Base-by-base conservation (phyloP, 2,797 vertebrate species). In the Podarcis lilfordi region DNA sequence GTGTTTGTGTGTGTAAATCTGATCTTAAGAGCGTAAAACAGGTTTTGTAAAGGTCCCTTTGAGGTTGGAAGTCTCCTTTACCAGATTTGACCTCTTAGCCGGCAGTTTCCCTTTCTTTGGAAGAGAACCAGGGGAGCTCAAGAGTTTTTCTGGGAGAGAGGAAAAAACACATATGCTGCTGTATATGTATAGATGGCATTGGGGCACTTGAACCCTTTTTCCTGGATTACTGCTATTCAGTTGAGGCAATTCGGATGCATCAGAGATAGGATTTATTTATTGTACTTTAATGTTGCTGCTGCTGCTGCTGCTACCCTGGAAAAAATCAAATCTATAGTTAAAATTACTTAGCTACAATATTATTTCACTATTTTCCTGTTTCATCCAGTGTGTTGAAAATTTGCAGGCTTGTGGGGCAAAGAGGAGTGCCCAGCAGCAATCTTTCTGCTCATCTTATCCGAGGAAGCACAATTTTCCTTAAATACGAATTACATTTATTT, bases 11-110 rank as follows among this genome's bases (percentile, higher is more conserved):
- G 84, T 88, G 94, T n/a, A 91, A 92, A 88, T 87, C 90, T 78
- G 91, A 91, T 82, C 91, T 89, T 89, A 92, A 78, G 40, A 91
- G 88, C 90, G 72, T 94, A 90, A 93, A 94, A 93, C 90, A 82
- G 93, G 93, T 95, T 92, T 95, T 95, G 92, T 95, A 92, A 93
- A 87, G 86, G 68, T 32, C 69, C 82, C 59, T 13, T 27, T 84
- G 55, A 81, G 45, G 32, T 88, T 95, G 83, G 92, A 84, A 90
- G 89, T 92, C 27, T 90, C 89, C 88, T 91, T 92, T 35, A 27
- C 40, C 85, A 81, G 86, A 88, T 76, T 64, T 88, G 45, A 71
- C n/a, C 79, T 90, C 68, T 79, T 89, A 90, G 84, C 88, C 69
- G 76, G 64, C 1, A 0, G 64, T 86, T 82, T 90, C 91, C 82